Conservation (phyloP, 2,113 vertebrate species). For the Zonotrichia leucophrys region DNA sequence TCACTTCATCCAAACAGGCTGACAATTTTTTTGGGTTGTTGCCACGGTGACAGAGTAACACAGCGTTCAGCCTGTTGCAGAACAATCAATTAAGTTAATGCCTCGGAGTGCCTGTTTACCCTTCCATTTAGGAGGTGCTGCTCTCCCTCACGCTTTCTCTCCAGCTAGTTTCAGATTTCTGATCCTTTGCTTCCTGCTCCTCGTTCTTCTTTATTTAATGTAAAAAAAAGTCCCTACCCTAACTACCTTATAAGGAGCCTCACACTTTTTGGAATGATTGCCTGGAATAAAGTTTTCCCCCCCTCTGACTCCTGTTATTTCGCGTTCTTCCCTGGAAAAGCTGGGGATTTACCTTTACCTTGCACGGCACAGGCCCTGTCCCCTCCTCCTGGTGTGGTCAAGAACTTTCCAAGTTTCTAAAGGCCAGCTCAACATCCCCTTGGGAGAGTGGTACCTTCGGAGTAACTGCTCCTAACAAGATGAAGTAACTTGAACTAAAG, state of each 20-base stretch:
- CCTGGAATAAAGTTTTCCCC: neutral
- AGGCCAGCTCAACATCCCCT: neutral
- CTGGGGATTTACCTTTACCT: neutral
- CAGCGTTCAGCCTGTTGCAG: conserved; percentile 84
- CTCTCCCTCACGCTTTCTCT: conserved; percentile 20
- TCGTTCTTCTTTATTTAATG: neutral
- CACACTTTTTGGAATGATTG: neutral
- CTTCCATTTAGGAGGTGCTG: conserved; percentile 62
- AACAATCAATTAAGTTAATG: conserved; percentile 90
- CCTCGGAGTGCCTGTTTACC: conserved; percentile 76
- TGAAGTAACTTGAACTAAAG: neutral
- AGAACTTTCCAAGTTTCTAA: neutral
- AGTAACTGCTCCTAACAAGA: neutral
- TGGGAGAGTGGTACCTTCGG: neutral
- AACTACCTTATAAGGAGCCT: neutral
- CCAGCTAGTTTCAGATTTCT: conserved; percentile 3
- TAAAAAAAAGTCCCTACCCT: neutral
- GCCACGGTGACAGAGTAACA: conserved; percentile 86
- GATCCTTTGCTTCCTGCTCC: conserved; percentile 13
- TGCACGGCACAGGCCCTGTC: neutral
- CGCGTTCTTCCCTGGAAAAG: neutral
- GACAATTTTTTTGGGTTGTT: conserved; percentile 85
- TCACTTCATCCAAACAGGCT: conserved; percentile 86
- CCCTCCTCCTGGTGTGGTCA: neutral
- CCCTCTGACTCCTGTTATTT: neutral